Evolutionary conservation across 2,797 vertebrate species (phyloP).

Genomic region (Stomatorhinus walkeri): DNA sequence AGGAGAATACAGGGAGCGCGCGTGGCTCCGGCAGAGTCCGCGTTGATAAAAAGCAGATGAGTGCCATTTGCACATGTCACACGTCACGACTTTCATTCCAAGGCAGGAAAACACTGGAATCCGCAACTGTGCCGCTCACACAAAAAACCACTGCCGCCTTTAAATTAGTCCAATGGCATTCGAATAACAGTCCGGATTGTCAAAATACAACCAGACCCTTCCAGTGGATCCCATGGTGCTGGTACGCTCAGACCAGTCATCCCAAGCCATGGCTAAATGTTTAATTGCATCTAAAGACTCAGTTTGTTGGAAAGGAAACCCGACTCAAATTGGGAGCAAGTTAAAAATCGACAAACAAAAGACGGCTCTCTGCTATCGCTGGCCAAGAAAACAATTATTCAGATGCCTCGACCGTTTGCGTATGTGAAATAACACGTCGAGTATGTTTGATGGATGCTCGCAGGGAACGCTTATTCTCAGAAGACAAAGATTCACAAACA

Average conservation of each 20-base stretch:
- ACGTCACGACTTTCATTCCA: background rate
- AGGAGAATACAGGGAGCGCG: background rate
- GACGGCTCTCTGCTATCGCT: background rate
- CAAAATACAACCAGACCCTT: background rate
- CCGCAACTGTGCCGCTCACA: background rate
- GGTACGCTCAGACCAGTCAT: background rate
- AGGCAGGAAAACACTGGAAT: background rate
- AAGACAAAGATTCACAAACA: background rate
- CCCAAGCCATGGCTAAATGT: background rate
- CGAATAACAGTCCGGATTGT: background rate
- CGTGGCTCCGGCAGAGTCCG: background rate
- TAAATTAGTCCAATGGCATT: background rate
- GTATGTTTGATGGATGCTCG: background rate
- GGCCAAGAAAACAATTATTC: background rate
- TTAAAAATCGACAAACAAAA: background rate
- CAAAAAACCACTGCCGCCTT: background rate
- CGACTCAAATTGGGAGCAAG: background rate
- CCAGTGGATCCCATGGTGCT: background rate
- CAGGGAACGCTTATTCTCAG: background rate
- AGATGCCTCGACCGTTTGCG: background rate
- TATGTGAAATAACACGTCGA: background rate
- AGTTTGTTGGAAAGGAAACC: background rate
- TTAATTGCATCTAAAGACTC: constrained; percentile 4
- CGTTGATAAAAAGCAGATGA: constrained; percentile 2
- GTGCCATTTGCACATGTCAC: background rate